Evolutionary conservation across 2,113 vertebrate genomes (phyloP).

Genomic region (Myodes glareolus): DNA sequence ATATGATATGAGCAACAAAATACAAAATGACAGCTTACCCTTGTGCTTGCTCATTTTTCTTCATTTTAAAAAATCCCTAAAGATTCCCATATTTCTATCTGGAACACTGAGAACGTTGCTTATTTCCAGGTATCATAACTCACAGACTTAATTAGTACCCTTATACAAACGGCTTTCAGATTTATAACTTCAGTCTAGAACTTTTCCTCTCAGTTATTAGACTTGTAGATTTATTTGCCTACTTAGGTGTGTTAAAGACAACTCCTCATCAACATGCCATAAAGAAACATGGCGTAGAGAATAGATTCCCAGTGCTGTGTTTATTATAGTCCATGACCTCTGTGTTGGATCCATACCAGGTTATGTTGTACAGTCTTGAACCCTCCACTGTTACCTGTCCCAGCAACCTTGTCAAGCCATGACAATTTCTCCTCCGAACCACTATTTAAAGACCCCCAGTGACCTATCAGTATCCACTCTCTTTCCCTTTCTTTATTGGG

Average conservation of each 20-base stretch:
- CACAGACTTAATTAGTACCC: not conserved
- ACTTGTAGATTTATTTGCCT: slow-evolving; percentile 28
- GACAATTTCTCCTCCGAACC: not conserved
- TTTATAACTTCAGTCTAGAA: slow-evolving; percentile 1
- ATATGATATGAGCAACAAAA: not conserved
- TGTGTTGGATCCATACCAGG: not conserved
- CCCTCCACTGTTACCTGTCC: not conserved
- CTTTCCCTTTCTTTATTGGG: not conserved
- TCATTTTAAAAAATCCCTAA: slow-evolving; percentile 41
- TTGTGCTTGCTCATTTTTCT: not conserved
- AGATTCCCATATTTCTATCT: slow-evolving; percentile 7
- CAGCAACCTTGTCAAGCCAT: not conserved
- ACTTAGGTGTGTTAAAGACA: slow-evolving; percentile 20
- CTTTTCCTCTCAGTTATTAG: not conserved
- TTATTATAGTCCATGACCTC: not conserved
- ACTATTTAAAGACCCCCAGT: not conserved
- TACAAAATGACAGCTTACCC: not conserved
- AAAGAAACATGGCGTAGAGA: not conserved
- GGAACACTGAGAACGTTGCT: slow-evolving; percentile 22
- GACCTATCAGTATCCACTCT: not conserved
- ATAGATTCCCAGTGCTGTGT: not conserved
- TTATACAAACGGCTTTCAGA: not conserved
- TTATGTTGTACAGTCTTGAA: not conserved
- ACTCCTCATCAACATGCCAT: not conserved
- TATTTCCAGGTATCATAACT: slow-evolving; percentile 26